Evolutionary conservation across 2,113 vertebrate genomes (phyloP), one percentile per base, ranked within the genome.

Genomic region (Procavia capensis): DNA sequence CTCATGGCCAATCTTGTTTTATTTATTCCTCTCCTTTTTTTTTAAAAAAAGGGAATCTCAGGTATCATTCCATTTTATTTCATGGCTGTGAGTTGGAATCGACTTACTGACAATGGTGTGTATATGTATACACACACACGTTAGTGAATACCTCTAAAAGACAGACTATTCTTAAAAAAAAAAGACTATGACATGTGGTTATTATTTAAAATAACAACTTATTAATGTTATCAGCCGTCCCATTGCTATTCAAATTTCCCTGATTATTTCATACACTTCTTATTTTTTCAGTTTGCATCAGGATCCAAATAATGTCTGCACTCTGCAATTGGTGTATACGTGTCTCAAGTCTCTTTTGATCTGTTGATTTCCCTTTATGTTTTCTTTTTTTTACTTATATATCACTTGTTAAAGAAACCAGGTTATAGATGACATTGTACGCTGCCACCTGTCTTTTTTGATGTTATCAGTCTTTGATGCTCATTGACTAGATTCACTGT

Each of bases 41-140:
- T 92, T 90, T 81, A 83, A 90, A 82, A 11, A 83, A 90, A 82
- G 14, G 36, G 90, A 63, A 66, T 50, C 43, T 9, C 25, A 90
- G 39, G n/a, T 20, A 92, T 2, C 10, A 61, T 84, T 93, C 90
- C 3, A 66, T 82, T 54, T 54, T 54, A 13, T 54, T 16, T 54
- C 13, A 16, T 54, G 13, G 14, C 50, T 54, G 3, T 54, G 50
- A 13, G 17, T 16, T 2, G 50, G 11, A 54, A 54, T 54, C 11
- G 50, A 13, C 50, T 54, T 16, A 9, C 13, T 16, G 11, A 13
- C 50, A 54, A 54, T 3, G 2, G 50, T 54, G 13, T 54, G 50
- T 9, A 16, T 54, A 16, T 50, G 29, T 25, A 25, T n/a, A n/a
- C n/a, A 45, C 82, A 50, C 91, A 68, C 89, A 70, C 54, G 82